Percentiles rank a stretch among this genome's conserved stretches.
These are phyloP conservation scores for Aspidiotus rigidus DNA, from an alignment of 2,888 invertebrate genomes.

Conservation along the genomic window DNA sequence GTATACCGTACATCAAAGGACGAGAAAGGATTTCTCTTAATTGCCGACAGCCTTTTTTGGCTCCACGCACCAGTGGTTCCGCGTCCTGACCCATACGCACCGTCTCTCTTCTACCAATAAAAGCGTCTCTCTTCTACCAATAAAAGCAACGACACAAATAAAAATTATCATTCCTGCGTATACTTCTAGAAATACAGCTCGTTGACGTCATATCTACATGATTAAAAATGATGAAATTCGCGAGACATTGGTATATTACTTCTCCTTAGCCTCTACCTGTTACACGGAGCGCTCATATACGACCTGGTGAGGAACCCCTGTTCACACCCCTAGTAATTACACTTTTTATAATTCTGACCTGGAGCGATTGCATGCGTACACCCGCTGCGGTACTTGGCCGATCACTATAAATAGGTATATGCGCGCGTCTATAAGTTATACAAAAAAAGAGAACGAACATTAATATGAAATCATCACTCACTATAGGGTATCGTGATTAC, in stretches of 20 bases:
- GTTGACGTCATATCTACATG: no score
- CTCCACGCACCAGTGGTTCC: conserved; percentile 17
- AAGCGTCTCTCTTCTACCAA: background rate
- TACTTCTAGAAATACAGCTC: no score
- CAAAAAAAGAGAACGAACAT: background rate
- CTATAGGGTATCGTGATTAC: background rate
- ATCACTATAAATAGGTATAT: background rate
- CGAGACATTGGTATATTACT: background rate
- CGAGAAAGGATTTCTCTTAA: conserved; percentile 22
- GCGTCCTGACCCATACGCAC: background rate
- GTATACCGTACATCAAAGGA: conserved; percentile 8
- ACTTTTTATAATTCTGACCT: conserved; percentile 12
- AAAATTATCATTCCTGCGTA: no score
- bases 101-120: background rate
- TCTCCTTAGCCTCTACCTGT: background rate
- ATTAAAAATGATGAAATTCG: no score
- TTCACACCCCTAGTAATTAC: conserved; percentile 15
- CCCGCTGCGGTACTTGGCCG: conserved; percentile 19
- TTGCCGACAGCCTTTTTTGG: conserved; percentile 26
- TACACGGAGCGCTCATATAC: background rate
- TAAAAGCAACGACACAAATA: no score
- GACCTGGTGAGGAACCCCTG: conserved; percentile 9
- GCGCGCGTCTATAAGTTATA: background rate
- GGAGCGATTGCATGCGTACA: conserved; percentile 12
- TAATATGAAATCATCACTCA: conserved; percentile 9